Evolutionary conservation across 1,140 invertebrate species (phyloP).

Genomic region (Nixonia krombeini): DNA sequence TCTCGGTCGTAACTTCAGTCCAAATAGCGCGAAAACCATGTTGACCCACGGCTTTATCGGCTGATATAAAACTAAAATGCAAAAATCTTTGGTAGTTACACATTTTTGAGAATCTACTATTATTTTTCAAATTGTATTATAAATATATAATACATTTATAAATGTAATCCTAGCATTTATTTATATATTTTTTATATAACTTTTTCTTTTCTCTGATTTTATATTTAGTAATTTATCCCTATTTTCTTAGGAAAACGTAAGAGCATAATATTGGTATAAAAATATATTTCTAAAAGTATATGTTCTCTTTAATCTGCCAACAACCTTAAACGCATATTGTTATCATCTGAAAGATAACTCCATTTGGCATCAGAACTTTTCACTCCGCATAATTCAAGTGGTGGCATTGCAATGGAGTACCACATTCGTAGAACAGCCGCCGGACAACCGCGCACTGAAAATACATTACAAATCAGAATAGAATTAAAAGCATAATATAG

Average conservation of each 20-base stretch:
- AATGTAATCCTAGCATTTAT: no score
- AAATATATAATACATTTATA: no score
- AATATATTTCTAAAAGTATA: no score
- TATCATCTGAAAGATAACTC: constrained; percentile 88
- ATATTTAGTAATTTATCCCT: no score
- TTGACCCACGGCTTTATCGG: constrained; percentile 85
- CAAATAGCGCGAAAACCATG: constrained; percentile 89
- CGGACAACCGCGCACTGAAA: constrained; percentile 87
- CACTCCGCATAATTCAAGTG: constrained; percentile 91
- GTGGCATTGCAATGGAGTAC: constrained; percentile 80
- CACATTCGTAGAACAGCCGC: constrained; percentile 91
- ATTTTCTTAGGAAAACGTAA: no score
- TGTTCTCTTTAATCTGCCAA: no score
- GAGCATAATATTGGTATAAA: no score
- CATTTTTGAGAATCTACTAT: no score
- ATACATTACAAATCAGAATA: constrained; percentile 7
- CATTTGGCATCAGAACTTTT: constrained; percentile 80
- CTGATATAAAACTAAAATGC: constrained; percentile 84
- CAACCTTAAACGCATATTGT: constrained; percentile 86
- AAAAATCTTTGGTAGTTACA: no score
- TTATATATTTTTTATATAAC: no score
- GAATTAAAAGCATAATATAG: not conserved
- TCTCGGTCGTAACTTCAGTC: constrained; percentile 83
- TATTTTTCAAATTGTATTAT: no score
- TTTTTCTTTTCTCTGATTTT: no score